These are phyloP conservation scores for Gnathonemus echidnorhynchus DNA, from an alignment of 2,113 vertebrate species.

Conservation along the genomic window DNA sequence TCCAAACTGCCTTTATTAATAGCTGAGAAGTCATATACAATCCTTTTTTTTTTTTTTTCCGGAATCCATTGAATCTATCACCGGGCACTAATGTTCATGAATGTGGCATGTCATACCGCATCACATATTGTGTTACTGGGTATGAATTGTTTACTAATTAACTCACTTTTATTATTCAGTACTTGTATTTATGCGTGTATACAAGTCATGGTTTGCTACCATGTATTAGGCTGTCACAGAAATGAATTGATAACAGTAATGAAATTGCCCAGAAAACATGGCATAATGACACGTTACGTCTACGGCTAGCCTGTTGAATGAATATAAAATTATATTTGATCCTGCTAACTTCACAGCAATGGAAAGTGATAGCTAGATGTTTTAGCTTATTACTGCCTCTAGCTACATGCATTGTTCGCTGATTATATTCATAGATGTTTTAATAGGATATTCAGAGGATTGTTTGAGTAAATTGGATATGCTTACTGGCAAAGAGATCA, in stretches of 20 bases:
- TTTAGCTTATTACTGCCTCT: not conserved
- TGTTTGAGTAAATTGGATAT: not conserved
- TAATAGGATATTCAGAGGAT: not conserved
- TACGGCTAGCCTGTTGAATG: not conserved
- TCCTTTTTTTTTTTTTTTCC: not conserved
- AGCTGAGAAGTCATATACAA: not conserved
- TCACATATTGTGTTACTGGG: not conserved
- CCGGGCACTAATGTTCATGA: not conserved
- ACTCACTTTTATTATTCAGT: conserved; percentile 11
- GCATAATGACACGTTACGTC: conserved; percentile 6
- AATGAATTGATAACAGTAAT: conserved; percentile 1
- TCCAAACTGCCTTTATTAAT: not conserved
- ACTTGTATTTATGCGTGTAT: not conserved
- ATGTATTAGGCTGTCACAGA: not conserved
- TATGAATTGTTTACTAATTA: conserved; percentile 12
- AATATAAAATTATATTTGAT: not conserved
- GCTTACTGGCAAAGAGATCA: not conserved
- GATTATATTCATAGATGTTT: not conserved
- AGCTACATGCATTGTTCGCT: not conserved
- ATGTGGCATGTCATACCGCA: not conserved
- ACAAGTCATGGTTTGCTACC: not conserved
- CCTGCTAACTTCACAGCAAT: not conserved
- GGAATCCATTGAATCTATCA: not conserved
- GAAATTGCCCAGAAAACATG: conserved; percentile 7
- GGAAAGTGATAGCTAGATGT: not conserved